Base-by-base conservation (phyloP, 2,888 invertebrate genomes). In the Sesamia inferens region DNA sequence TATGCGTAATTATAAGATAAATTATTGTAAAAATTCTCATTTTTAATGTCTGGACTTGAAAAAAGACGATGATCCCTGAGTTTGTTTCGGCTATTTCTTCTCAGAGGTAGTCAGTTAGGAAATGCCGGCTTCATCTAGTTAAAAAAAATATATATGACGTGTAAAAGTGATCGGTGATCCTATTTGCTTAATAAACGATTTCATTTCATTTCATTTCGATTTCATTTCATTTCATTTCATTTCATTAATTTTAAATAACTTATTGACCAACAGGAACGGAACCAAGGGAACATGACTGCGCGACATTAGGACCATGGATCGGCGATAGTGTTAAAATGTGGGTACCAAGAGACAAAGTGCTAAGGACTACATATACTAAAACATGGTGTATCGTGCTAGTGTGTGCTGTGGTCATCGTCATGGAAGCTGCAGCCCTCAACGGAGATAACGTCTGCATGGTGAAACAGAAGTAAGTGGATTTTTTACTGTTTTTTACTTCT, bases 401-500 rank as follows among this genome's bases (percentile, higher is more conserved):
- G 73, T 70, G 90, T 78, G 80, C 79, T 31, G 67, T 92, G 82
- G 81, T 85, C 51, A 74, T 90, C 76, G 78, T 90, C 73, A 82
- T 90, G 71, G 91, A 92, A 67, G 92, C 92, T 73, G 79, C 88
- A 48, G 87, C 91, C 51, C 87, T 96, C 51, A 94, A 92, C 55
- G 96, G 96, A n/a, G 91, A 94, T 67, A 95, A 96, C 81, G 96
- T 96, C 47, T 96, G 96, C 92, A 94, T 93, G 92, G 96, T 96
- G 78, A 93, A 96, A 80, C 96, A 96, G 83, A 96, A 96, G 96
- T 96, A 89, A 95, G 95, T 93, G 55, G 11, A 10, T 10, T 5
- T 31, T 58, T 5, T 1, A 54, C n/a, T 16, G 47, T 3, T 31
- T 31, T 31, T 31, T 3, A 31, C 31, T n/a, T n/a, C n/a, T n/a